Base-by-base conservation (phyloP, 2,797 vertebrate genomes). In the Rhabdophis nuchalis region DNA sequence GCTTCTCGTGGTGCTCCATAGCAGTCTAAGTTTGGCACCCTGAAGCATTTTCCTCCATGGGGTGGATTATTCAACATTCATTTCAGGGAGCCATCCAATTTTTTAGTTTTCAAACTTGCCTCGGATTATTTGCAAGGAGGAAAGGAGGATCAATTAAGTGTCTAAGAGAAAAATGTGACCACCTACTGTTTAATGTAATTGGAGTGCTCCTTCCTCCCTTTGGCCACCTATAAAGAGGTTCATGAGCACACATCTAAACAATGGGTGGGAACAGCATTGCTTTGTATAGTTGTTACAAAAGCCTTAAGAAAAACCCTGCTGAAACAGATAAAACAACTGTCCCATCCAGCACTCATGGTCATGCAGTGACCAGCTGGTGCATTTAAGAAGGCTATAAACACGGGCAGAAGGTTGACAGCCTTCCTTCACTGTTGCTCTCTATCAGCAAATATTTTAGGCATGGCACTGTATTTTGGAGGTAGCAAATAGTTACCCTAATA, bases 151-250 rank as follows among this genome's bases (percentile, higher is more conserved):
- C 68, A 92, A 90, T 92, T 92, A 92, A 92, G 85, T 57, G 41
- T 92, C 53, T 90, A 41, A 90, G 36, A 92, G 85, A 87, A 77
- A 88, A 90, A 90, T 58, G 82, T 86, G 41, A 52, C 53, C 54
- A 14, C 88, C 86, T 72, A 85, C 88, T 90, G 92, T 72, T 92
- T 92, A 90, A 90, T 90, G 36, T 90, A 92, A 92, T 90, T 90
- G 85, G 58, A 92, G 52, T 72, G 46, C 61, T 36, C 46, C 72
- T 60, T 61, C 68, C 41, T 85, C 68, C 60, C 53, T 86, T 29
- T 64, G 52, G 29, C 60, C 88, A 92, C 82, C 85, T 50, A 86
- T 68, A 64, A 36, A 90, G 13, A 92, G 41, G 53, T 64, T 90
- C 41, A 87, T 20, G 20, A 90, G 85, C 46, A 46, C 12, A 20